Conservation (phyloP, 2,797 vertebrate genomes). For the Macropodus opercularis region DNA sequence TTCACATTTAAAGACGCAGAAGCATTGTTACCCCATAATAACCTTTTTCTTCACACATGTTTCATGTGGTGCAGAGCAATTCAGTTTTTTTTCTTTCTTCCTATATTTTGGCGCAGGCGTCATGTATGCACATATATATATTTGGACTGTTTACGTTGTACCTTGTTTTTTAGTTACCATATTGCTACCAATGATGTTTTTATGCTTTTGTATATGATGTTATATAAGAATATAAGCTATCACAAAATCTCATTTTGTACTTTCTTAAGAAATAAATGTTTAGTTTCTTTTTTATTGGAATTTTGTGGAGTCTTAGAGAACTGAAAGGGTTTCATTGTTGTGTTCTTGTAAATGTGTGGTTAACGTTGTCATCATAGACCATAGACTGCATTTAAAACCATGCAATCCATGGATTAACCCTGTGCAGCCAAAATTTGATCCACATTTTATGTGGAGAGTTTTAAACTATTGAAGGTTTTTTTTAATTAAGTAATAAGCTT, state of each 20-base stretch:
- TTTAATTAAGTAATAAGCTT: too few relatives aligned
- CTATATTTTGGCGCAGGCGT: conserved; percentile 93
- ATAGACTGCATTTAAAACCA: neutral
- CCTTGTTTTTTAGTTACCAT: conserved; percentile 88
- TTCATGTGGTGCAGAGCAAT: conserved; percentile 39
- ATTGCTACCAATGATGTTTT: conserved; percentile 90
- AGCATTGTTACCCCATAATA: conserved; percentile 26
- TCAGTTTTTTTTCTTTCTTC: conserved; percentile 40
- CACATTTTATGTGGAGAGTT: neutral
- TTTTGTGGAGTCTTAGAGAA: conserved; percentile 15
- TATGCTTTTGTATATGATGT: conserved; percentile 89
- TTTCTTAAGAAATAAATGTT: conserved; percentile 87
- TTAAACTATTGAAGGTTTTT: neutral
- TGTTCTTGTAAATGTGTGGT: neutral
- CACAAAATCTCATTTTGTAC: conserved; percentile 89
- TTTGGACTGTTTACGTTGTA: conserved; percentile 94
- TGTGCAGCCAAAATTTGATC: neutral
- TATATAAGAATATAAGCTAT: conserved; percentile 89
- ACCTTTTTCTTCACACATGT: conserved; percentile 47
- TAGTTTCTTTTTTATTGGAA: conserved; percentile 65
- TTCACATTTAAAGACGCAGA: conserved; percentile 30
- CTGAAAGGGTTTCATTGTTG: neutral
- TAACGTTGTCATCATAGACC: conserved; percentile 31
- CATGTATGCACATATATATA: conserved; percentile 89
- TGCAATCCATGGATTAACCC: neutral